These are phyloP conservation scores for Brachyptera putata DNA, from an alignment of 2,888 invertebrate genomes.

Conservation along the genomic window DNA sequence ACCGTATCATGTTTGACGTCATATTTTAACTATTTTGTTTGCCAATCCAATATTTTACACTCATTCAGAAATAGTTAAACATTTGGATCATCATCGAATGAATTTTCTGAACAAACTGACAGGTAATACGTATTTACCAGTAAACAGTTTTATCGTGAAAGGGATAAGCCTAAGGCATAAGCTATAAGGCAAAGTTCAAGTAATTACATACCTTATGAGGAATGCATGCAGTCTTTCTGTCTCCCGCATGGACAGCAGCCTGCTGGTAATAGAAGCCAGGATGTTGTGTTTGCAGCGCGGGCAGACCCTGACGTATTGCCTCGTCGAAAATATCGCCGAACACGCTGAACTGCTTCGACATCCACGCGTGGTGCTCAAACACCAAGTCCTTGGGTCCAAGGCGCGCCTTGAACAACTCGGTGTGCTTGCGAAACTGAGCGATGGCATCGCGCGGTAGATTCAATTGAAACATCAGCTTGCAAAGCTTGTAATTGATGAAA, in stretches of 20 bases:
- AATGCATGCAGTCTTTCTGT: slow-evolving; percentile 65
- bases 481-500: slow-evolving; percentile 93
- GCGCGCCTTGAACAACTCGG: slow-evolving; percentile 79
- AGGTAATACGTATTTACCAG: no score
- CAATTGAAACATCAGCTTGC: slow-evolving; percentile 81
- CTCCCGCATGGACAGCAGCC: slow-evolving; percentile 83
- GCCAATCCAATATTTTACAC: no score
- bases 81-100: no score
- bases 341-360: slow-evolving; percentile 79
- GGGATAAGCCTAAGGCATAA: no score
- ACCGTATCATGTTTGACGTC: no score
- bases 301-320: slow-evolving; percentile 85
- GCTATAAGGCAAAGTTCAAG: no score
- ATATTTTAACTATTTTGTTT: no score
- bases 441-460: slow-evolving; percentile 92
- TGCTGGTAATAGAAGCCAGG: slow-evolving; percentile 96
- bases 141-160: no score
- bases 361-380: slow-evolving; percentile 96
- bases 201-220: slow-evolving; percentile 27
- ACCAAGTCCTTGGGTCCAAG: slow-evolving; percentile 78
- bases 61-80: no score
- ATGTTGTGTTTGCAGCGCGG: slow-evolving; percentile 93
- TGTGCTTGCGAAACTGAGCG: slow-evolving; percentile 86
- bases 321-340: slow-evolving; percentile 97
- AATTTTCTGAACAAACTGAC: no score